Evolutionary conservation across 2,888 invertebrate genomes (phyloP).

Genomic region (Ophioninae sp.): DNA sequence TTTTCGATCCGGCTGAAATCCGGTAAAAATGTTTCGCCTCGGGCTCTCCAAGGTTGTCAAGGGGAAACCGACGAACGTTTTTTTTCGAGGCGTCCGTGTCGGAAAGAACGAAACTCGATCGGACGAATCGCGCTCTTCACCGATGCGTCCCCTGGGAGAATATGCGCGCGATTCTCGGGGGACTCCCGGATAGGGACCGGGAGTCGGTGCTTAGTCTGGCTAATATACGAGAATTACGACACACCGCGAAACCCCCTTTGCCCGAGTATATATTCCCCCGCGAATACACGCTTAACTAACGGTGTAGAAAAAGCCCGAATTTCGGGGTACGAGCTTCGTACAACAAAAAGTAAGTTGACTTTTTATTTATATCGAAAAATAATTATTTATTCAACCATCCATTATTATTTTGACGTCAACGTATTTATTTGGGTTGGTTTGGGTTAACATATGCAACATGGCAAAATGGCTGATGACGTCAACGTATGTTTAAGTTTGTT

Average conservation of each 20-base stretch:
- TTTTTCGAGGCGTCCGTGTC: slow-evolving; percentile 13
- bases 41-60: slow-evolving; percentile 71
- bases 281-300: neutral
- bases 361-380: too few relatives aligned
- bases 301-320: too few relatives aligned
- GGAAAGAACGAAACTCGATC: slow-evolving; percentile 71
- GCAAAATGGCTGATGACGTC: too few relatives aligned
- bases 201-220: slow-evolving; percentile 73
- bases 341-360: too few relatives aligned
- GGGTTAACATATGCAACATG: too few relatives aligned
- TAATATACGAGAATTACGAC: slow-evolving; percentile 69
- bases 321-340: too few relatives aligned
- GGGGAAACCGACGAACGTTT: slow-evolving; percentile 64
- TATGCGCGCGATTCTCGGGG: slow-evolving; percentile 70
- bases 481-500: too few relatives aligned
- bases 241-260: slow-evolving; percentile 9
- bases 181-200: slow-evolving; percentile 57
- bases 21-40: too few relatives aligned
- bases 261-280: neutral
- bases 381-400: too few relatives aligned
- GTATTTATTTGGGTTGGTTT: too few relatives aligned
- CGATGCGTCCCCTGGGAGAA: slow-evolving; percentile 72
- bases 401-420: too few relatives aligned
- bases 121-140: slow-evolving; percentile 67
- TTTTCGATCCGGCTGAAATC: too few relatives aligned